Percentiles rank a stretch among this genome's conserved stretches.
Conservation (phyloP, 1,140 invertebrate species). For the Eupeodes corollae region DNA sequence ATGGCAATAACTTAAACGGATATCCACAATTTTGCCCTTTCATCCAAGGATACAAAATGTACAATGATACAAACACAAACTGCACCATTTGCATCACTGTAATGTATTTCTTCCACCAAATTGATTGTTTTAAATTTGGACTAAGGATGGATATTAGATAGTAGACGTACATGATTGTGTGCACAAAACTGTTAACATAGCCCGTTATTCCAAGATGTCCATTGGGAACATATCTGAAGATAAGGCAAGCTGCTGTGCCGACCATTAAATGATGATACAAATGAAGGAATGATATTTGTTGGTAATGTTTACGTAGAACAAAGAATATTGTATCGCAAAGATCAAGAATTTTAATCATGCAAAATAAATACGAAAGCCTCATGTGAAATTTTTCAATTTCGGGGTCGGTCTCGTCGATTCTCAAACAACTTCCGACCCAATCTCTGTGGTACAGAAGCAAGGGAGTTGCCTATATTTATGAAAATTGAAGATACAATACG, state of each 20-base stretch:
- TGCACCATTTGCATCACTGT: conserved; percentile 65
- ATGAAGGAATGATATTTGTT: conserved; percentile 66
- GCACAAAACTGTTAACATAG: conserved; percentile 62
- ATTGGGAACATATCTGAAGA: conserved; percentile 4
- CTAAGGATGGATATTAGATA: conserved; percentile 54
- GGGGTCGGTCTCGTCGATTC: neutral
- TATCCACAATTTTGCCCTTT: neutral
- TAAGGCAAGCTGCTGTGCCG: conserved; percentile 2
- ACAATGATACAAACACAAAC: conserved; percentile 48
- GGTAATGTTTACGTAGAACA: conserved; percentile 61
- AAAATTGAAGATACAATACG: no score
- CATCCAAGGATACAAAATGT: neutral
- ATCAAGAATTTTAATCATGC: conserved; percentile 41
- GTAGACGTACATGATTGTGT: conserved; percentile 66
- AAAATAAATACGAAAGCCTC: conserved; percentile 23
- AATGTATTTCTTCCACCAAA: conserved; percentile 74
- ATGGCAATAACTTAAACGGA: neutral
- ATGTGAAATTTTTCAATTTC: neutral
- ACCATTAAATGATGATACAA: conserved; percentile 53
- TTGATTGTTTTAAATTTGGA: conserved; percentile 48
- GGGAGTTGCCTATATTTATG: no score
- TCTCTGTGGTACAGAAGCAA: neutral
- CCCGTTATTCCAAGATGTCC: conserved; percentile 57
- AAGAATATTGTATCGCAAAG: conserved; percentile 55
- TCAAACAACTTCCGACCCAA: neutral